Evolutionary conservation across 2,888 invertebrate species (phyloP), one percentile per base, ranked within the genome.

Genomic region (Netelia virgata): DNA sequence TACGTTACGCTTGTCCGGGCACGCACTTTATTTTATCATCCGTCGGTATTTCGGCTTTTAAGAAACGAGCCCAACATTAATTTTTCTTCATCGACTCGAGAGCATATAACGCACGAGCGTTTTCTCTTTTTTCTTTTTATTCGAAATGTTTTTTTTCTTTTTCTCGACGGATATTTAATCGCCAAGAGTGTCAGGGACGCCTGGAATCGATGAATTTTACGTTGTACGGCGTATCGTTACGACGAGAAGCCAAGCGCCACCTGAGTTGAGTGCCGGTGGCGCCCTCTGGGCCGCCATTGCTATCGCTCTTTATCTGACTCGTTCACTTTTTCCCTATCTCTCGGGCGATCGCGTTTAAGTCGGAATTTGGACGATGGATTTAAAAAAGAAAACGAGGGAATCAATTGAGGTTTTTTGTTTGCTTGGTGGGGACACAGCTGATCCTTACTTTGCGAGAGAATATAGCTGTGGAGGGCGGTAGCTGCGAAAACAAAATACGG

Each of bases 1-100:
- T 82, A 47, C 70, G 47, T 76, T 72, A 55, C 63, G 55, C 47
- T 18, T 64, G 68, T 66, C 55, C 57, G 64, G 55, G 18, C 57
- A 74, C 61, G 61, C 63, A 72, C 82, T 77, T 82, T 72, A 73
- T 73, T 82, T 82, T 82, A 82, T 82, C 82, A 72, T 66, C 18
- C 36, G 18, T 18, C 55, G 66, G 53, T 68, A 82, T 77, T 82
- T 82, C 53, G 68, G 77, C 61, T 68, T 61, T 61, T n/a, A 43
- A 64, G 53, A 76, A 76, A 75, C 47, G 10, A 28, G 16, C 64
- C 18, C 18, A 36, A 36, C 59, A 43, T 10, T 36, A 6, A 18
- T n/a, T 36, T 18, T 70, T 63, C 10, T 16, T 64, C 55, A 53
- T 43, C 53, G 70, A 72, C 14, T 43, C 28, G 28, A 75, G 64